These are phyloP conservation scores for Drosophila orena DNA, from an alignment of 1,140 invertebrate species.

Conservation along the genomic window DNA sequence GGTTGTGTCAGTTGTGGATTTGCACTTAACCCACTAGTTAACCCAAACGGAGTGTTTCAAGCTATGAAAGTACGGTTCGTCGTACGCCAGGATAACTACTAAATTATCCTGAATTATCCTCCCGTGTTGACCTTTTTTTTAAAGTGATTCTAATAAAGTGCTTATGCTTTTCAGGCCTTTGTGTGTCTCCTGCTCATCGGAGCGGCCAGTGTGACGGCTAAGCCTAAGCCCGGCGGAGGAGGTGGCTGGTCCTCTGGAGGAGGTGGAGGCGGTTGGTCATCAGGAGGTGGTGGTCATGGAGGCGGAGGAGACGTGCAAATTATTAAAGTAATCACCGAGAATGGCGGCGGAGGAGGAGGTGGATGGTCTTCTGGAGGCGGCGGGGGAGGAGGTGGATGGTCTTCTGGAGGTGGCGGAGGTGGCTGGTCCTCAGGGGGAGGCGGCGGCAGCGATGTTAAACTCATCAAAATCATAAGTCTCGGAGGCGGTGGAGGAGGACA, in stretches of 20 bases:
- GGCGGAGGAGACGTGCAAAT: constrained; percentile 66
- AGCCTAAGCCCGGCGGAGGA: constrained; percentile 67
- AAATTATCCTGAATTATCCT: background rate
- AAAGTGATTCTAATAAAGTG: constrained; percentile 7
- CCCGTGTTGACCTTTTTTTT: constrained; percentile 12
- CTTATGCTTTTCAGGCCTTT: constrained; percentile 59
- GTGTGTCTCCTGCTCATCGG: constrained; percentile 77
- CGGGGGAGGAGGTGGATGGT: constrained; percentile 44
- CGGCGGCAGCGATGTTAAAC: constrained; percentile 52
- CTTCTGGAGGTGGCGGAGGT: constrained; percentile 53
- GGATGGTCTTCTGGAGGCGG: constrained; percentile 64
- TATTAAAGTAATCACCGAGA: constrained; percentile 58
- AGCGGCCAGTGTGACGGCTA: constrained; percentile 71
- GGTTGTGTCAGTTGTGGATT: constrained; percentile 72
- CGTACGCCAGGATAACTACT: background rate
- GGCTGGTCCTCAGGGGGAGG: constrained; percentile 55
- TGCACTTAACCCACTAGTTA: constrained; percentile 40
- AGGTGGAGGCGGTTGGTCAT: constrained; percentile 43
- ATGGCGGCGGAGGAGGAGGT: constrained; percentile 60
- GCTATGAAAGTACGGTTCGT: constrained; percentile 66
- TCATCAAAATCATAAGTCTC: constrained; percentile 64
- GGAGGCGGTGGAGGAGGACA: constrained; percentile 46
- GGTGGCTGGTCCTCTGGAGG: constrained; percentile 66
- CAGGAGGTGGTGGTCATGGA: constrained; percentile 46
- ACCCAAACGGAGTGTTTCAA: constrained; percentile 38